A percentile compares a stretch with the other conserved stretches of the same genome.
Evolutionary conservation across 2,888 invertebrate genomes (phyloP).

Genomic region (Synanthedon myopaeformis): DNA sequence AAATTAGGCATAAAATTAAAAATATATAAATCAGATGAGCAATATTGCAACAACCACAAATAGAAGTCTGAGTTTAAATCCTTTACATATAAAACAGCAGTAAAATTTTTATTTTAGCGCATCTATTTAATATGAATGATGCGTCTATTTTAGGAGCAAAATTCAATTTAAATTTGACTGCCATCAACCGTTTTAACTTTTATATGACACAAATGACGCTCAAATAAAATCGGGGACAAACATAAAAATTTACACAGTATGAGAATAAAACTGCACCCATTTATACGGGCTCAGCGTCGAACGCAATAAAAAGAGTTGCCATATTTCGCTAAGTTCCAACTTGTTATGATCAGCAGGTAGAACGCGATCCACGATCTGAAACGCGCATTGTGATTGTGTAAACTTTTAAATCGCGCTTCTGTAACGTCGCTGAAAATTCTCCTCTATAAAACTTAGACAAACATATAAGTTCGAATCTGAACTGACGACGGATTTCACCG

Average conservation of each 20-base stretch:
- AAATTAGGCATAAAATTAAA: too few relatives aligned
- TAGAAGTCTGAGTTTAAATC: too few relatives aligned
- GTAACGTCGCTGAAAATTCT: constrained; percentile 16
- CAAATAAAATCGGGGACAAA: constrained; percentile 27
- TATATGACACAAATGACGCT: constrained; percentile 28
- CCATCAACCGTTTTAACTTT: constrained; percentile 27
- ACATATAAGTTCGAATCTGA: constrained; percentile 15
- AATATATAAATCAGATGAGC: too few relatives aligned
- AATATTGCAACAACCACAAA: too few relatives aligned
- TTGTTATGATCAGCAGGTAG: constrained; percentile 48
- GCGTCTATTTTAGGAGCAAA: constrained; percentile 7
- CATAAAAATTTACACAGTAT: constrained; percentile 43
- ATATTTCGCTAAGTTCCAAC: constrained; percentile 43
- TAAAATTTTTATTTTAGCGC: too few relatives aligned
- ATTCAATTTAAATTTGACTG: constrained; percentile 29
- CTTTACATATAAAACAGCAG: too few relatives aligned
- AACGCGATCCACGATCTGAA: constrained; percentile 22
- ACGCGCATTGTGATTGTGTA: constrained; percentile 30
- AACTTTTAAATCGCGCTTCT: constrained; percentile 34
- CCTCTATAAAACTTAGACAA: constrained; percentile 24
- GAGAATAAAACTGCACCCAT: constrained; percentile 33
- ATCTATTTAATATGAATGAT: too few relatives aligned
- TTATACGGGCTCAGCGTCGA: constrained; percentile 14
- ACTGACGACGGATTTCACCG: neutral
- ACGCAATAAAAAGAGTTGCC: constrained; percentile 42